A percentile compares a stretch with the other conserved stretches of the same genome.
phyloP scores from a whole-genome alignment of 2,888 invertebrate genomes.

The Melipona beecheii region DNA sequence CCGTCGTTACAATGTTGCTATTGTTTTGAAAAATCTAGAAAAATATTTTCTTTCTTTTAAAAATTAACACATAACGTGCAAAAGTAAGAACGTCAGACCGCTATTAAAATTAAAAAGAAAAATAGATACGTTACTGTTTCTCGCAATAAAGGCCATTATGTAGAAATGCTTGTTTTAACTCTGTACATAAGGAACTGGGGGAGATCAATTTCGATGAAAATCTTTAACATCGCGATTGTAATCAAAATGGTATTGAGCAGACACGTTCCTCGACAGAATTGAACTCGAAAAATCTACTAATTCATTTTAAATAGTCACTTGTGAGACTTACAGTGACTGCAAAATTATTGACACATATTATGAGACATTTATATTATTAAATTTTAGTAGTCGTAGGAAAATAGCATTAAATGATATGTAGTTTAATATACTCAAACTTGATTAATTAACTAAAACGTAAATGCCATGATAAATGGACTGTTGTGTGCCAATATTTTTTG shows the following conservation, averaged over 20 bases:
- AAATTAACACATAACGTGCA: too few relatives aligned
- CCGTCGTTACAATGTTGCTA: background rate
- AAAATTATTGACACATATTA: background rate
- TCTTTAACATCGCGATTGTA: background rate
- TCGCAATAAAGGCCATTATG: background rate
- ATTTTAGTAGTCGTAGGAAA: background rate
- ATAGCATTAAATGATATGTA: background rate
- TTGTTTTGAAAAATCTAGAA: background rate
- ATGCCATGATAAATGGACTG: background rate
- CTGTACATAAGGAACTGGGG: slow-evolving; percentile 8
- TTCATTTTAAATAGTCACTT: background rate
- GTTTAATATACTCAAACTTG: background rate
- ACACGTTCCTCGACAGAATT: background rate
- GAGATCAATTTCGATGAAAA: slow-evolving; percentile 29
- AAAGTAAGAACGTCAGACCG: background rate
- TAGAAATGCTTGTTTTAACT: background rate
- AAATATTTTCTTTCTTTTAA: background rate
- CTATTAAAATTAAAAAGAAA: background rate
- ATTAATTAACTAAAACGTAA: background rate
- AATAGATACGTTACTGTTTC: background rate
- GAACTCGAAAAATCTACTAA: slow-evolving; percentile 9
- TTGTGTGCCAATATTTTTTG: background rate
- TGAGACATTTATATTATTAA: background rate
- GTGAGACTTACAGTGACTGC: background rate
- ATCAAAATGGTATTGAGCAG: slow-evolving; percentile 22